These are phyloP conservation scores for Empidonax traillii DNA, from an alignment of 2,113 vertebrate genomes.

Conservation along the genomic window DNA sequence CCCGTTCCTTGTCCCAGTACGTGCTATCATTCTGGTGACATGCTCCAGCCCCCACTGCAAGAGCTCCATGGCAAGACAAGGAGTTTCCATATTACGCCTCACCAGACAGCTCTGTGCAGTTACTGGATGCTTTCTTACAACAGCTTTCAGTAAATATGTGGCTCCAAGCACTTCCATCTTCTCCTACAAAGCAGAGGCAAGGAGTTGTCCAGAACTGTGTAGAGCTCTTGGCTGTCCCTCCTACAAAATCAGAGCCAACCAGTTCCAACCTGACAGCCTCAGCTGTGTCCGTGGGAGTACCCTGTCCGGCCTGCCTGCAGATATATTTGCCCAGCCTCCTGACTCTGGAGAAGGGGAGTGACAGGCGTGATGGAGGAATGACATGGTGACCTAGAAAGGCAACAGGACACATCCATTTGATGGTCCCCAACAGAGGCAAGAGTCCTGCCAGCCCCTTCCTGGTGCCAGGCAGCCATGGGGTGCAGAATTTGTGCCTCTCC, in stretches of 20 bases:
- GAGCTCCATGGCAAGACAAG: background rate
- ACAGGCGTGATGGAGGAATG: accelerated
- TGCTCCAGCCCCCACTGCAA: background rate
- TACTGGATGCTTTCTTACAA: background rate
- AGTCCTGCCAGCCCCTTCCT: background rate
- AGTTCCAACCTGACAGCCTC: background rate
- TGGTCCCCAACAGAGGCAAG: background rate
- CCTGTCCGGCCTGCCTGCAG: background rate
- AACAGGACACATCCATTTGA: background rate
- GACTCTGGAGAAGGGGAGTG: accelerated
- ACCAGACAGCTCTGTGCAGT: background rate
- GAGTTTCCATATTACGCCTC: background rate
- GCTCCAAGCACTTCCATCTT: background rate
- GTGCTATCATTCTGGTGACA: background rate
- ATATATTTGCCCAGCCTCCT: background rate
- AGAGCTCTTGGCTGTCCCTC: background rate
- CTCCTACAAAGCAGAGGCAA: background rate
- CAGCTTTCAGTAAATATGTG: background rate
- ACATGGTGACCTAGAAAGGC: background rate
- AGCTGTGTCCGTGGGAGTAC: accelerated
- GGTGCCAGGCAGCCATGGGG: accelerated
- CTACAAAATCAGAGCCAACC: background rate
- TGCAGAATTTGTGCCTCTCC: background rate
- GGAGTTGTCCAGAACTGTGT: background rate
- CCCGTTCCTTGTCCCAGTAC: background rate